Percentiles rank a stretch among this genome's conserved stretches.
phyloP scores from a whole-genome alignment of 2,888 invertebrate species.

The Meiosimyza platycephala region DNA sequence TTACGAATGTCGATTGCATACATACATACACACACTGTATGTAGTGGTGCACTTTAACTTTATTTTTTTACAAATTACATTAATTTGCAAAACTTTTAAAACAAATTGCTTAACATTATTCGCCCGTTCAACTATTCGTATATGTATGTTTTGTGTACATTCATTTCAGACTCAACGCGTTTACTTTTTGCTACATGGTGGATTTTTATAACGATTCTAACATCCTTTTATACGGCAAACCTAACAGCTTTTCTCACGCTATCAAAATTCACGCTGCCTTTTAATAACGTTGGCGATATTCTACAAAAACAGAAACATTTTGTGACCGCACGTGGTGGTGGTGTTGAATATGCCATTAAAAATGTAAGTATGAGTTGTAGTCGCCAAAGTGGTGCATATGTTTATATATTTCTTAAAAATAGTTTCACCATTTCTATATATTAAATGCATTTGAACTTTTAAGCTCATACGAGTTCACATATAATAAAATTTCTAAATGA shows the following conservation, averaged over 20 bases:
- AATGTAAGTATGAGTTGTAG: conserved; percentile 67
- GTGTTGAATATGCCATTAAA: conserved; percentile 75
- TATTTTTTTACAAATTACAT: conserved; percentile 3
- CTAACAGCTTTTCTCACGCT: conserved; percentile 88
- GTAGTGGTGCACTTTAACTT: not conserved
- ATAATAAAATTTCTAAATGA: too few species aligned
- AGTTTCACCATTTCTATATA: too few species aligned
- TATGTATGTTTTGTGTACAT: conserved; percentile 18
- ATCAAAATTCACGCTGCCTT: conserved; percentile 85
- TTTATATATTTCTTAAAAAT: too few species aligned
- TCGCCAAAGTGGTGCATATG: too few species aligned
- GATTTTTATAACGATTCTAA: conserved; percentile 88
- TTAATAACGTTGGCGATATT: conserved; percentile 77
- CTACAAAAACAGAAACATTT: conserved; percentile 75
- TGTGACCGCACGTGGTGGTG: conserved; percentile 77
- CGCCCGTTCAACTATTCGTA: not conserved
- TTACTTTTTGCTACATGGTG: conserved; percentile 91
- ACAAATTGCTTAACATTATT: not conserved
- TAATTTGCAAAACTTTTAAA: not conserved
- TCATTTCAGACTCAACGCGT: conserved; percentile 80
- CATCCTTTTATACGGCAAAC: conserved; percentile 92
- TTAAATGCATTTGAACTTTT: too few species aligned
- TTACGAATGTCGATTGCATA: too few species aligned
- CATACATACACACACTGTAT: too few species aligned
- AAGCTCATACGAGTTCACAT: too few species aligned